Conservation (phyloP, 1,140 invertebrate genomes). For the Drosophila pseudoobscura region DNA sequence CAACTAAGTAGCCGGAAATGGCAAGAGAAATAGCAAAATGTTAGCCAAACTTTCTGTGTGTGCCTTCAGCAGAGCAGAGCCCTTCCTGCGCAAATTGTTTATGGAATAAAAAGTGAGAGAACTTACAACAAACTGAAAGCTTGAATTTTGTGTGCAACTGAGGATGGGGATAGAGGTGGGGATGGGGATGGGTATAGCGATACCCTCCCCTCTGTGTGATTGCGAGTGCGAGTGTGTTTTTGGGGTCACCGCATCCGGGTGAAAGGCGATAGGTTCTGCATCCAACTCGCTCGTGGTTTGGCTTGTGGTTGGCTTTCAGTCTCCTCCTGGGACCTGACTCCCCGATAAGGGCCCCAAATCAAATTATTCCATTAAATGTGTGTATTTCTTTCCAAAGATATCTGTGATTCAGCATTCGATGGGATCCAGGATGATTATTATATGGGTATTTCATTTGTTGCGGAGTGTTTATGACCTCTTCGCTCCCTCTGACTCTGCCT, state of each 20-base stretch:
- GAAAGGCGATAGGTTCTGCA: constrained; percentile 34
- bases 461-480: constrained; percentile 1
- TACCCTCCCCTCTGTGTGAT: constrained; percentile 24
- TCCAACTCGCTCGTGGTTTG: constrained; percentile 48
- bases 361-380: constrained; percentile 26
- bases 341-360: constrained; percentile 17
- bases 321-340: not conserved
- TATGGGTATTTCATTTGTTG: too few species aligned
- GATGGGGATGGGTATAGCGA: constrained; percentile 25
- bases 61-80: constrained; percentile 15
- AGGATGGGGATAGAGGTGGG: not conserved
- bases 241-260: constrained; percentile 56
- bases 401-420: too few species aligned
- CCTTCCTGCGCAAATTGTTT: constrained; percentile 59
- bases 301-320: constrained; percentile 10
- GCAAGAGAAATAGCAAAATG: constrained; percentile 60
- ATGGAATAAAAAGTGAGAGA: constrained; percentile 16
- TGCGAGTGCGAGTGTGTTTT: constrained; percentile 21
- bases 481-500: not conserved
- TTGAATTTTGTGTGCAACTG: constrained; percentile 26
- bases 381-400: constrained; percentile 4
- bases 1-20: constrained; percentile 67
- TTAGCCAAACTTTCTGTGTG: constrained; percentile 41
- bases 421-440: too few species aligned
- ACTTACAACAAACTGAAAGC: constrained; percentile 50